These are phyloP conservation scores for Nasonia longicornis DNA, from an alignment of 1,140 invertebrate genomes.

Conservation along the genomic window DNA sequence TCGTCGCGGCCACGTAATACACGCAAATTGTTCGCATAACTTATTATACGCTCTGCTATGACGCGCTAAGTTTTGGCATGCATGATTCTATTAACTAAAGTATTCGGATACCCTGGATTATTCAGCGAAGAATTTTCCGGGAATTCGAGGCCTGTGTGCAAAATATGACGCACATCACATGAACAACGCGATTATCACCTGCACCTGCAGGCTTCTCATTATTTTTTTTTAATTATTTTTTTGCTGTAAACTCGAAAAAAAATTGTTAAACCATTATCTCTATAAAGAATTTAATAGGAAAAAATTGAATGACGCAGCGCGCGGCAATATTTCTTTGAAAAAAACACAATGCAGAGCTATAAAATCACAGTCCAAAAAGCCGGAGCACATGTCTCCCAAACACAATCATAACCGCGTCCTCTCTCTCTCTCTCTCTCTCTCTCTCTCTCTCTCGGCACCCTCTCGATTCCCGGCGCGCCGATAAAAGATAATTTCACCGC, in stretches of 20 bases:
- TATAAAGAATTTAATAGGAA: too few species aligned
- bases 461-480: neutral
- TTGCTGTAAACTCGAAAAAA: too few species aligned
- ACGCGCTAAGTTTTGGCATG: conserved; percentile 4
- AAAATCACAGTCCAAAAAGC: neutral
- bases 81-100: conserved; percentile 32
- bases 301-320: too few species aligned
- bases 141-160: neutral
- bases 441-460: neutral
- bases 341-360: neutral
- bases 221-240: too few species aligned
- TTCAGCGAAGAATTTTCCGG: neutral
- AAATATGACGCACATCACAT: neutral
- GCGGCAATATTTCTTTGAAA: neutral
- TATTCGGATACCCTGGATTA: neutral
- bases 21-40: conserved; percentile 30
- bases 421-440: neutral
- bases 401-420: neutral
- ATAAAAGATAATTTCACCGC: conserved; percentile 27
- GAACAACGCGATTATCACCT: too few species aligned
- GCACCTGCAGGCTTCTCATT: too few species aligned
- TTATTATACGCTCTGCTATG: conserved; percentile 12
- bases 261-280: too few species aligned
- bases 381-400: neutral
- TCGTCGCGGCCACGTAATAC: neutral